phyloP scores from a whole-genome alignment of 2,888 invertebrate genomes.

The Bombylius discolor region DNA sequence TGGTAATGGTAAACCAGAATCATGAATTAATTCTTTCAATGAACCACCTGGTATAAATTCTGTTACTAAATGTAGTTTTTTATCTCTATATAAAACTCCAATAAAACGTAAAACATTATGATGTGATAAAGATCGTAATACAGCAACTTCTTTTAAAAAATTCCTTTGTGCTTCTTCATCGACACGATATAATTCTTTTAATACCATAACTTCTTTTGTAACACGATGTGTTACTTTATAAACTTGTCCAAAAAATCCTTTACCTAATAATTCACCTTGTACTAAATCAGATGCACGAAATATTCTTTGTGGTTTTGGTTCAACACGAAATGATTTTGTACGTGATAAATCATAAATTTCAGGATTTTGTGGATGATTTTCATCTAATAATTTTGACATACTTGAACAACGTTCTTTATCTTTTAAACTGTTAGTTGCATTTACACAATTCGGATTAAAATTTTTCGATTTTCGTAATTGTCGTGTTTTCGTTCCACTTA shows the following conservation, averaged over 20 bases:
- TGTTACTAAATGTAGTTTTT: conserved; percentile 79
- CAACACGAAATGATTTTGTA: conserved; percentile 70
- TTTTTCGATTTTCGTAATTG: conserved; percentile 35
- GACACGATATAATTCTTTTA: conserved; percentile 83
- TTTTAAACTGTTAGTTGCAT: conserved; percentile 32
- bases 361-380: conserved; percentile 38
- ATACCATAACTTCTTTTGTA: conserved; percentile 88
- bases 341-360: conserved; percentile 59
- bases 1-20: conserved; percentile 49
- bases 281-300: conserved; percentile 86
- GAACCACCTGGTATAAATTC: conserved; percentile 90
- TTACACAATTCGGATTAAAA: conserved; percentile 15
- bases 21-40: conserved; percentile 71
- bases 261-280: conserved; percentile 76
- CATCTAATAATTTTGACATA: conserved; percentile 70
- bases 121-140: conserved; percentile 75
- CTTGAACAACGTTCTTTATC: conserved; percentile 77
- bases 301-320: conserved; percentile 52
- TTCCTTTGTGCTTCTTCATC: conserved; percentile 91
- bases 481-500: conserved; percentile 47
- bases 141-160: conserved; percentile 91
- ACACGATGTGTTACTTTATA: conserved; percentile 82
- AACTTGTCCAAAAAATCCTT: conserved; percentile 90
- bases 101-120: conserved; percentile 83
- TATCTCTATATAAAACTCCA: conserved; percentile 86